Conservation (phyloP, 2,888 invertebrate species). For the Argyra leucocephala region DNA sequence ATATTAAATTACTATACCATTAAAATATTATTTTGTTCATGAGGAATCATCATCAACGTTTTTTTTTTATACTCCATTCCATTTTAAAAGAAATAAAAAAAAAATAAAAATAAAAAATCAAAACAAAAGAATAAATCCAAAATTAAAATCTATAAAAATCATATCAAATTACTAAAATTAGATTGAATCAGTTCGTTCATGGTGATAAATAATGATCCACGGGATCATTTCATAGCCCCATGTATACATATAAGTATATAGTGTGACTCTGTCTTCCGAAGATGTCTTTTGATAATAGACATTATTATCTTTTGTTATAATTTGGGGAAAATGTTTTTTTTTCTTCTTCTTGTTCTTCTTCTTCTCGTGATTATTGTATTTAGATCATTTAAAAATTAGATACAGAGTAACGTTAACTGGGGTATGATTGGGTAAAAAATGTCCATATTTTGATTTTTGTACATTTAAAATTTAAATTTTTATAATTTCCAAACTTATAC, state of each 20-base stretch:
- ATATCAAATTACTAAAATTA: slow-evolving; percentile 1
- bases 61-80: too few species aligned
- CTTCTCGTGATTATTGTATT: too few species aligned
- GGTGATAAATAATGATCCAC: slow-evolving; percentile 6
- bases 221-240: not conserved
- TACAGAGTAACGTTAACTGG: too few species aligned
- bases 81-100: not conserved
- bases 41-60: too few species aligned
- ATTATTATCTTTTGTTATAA: not conserved
- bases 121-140: not conserved
- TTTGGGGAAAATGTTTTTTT: not conserved
- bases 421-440: too few species aligned
- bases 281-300: not conserved
- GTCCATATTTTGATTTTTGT: too few species aligned
- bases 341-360: too few species aligned
- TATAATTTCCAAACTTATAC: too few species aligned
- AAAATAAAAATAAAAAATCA: not conserved
- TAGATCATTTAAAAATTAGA: too few species aligned
- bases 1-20: not conserved
- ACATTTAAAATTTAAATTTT: too few species aligned
- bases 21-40: not conserved
- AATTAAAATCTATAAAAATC: not conserved
- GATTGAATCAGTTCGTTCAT: slow-evolving; percentile 6
- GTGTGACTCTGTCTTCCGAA: not conserved
- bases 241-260: not conserved